Conservation (phyloP, 2,113 vertebrate species). For the Tachycineta bicolor region DNA sequence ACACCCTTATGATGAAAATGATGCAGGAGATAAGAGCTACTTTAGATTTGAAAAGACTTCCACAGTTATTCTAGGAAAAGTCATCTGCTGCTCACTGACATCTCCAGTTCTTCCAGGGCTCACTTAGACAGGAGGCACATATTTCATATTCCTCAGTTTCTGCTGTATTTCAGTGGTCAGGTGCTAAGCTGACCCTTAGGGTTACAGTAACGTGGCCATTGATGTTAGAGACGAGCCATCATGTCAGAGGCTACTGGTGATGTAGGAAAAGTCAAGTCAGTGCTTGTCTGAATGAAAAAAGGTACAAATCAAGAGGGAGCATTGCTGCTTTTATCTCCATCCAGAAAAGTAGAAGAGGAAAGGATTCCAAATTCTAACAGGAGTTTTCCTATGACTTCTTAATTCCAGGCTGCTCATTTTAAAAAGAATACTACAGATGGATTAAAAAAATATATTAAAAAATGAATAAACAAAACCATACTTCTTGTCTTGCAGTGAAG, state of each 20-base stretch:
- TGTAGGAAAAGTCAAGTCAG: background rate
- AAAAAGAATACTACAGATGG: background rate
- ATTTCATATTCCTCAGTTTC: background rate
- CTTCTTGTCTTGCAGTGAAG: constrained; percentile 83
- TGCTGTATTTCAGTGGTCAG: background rate
- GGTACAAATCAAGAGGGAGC: background rate
- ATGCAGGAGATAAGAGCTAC: background rate
- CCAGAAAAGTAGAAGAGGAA: background rate
- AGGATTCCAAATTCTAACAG: background rate
- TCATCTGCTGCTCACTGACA: background rate
- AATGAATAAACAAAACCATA: background rate
- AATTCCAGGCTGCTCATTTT: background rate
- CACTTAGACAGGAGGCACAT: background rate
- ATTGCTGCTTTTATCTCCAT: background rate
- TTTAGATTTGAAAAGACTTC: constrained; percentile 7
- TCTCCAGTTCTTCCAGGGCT: background rate
- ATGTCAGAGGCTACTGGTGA: background rate
- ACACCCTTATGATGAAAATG: background rate
- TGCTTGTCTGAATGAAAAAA: background rate
- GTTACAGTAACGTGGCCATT: background rate
- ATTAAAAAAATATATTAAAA: background rate
- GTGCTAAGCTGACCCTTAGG: background rate
- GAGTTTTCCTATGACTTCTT: background rate
- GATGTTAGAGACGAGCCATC: background rate
- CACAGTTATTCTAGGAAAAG: background rate